A percentile compares a stretch with the other conserved stretches of the same genome.
Conservation (phyloP, 2,797 vertebrate species). For the Mus spretus region DNA sequence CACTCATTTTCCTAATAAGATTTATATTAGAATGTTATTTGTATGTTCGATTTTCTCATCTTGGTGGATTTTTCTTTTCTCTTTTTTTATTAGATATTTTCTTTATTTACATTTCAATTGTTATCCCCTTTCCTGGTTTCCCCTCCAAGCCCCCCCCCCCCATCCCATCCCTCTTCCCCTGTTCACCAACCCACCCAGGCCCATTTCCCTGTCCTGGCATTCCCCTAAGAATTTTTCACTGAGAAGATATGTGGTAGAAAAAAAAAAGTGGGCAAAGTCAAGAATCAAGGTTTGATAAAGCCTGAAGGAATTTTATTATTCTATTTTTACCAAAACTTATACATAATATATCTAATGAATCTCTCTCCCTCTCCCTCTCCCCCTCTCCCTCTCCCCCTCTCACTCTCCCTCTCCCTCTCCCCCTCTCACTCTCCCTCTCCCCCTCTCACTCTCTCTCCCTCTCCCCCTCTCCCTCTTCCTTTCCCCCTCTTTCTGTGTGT, state of each 20-base stretch:
- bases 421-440: too few species aligned
- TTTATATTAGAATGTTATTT: neutral
- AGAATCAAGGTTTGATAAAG: neutral
- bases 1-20: neutral
- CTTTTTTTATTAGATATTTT: too few species aligned
- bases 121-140: too few species aligned
- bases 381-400: fast-evolving
- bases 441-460: fast-evolving
- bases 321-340: neutral
- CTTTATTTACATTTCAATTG: too few species aligned
- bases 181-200: too few species aligned
- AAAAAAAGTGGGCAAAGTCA: neutral
- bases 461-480: fast-evolving
- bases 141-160: too few species aligned
- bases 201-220: too few species aligned
- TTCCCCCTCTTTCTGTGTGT: neutral
- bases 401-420: too few species aligned
- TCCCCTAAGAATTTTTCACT: neutral
- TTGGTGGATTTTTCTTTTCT: neutral
- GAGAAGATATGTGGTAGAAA: too few species aligned
- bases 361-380: too few species aligned
- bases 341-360: neutral
- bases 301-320: neutral
- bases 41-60: neutral
- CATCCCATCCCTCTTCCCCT: too few species aligned